phyloP scores from a whole-genome alignment of 1,140 invertebrate genomes.

The Patella vulgata region DNA sequence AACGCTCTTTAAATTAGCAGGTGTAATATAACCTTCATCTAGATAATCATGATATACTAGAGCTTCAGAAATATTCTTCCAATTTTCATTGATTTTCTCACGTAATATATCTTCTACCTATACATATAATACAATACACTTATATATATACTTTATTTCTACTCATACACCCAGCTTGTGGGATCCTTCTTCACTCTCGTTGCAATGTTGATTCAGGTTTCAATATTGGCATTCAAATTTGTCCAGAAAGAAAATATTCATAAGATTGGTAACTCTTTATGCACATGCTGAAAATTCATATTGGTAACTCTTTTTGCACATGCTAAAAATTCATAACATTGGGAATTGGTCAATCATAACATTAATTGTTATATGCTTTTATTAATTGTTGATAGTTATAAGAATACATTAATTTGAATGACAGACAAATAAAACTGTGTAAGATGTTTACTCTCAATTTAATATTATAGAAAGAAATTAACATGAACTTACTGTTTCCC shows the following conservation, averaged over 20 bases:
- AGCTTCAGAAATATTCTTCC: slow-evolving; percentile 54
- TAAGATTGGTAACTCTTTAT: too few species aligned
- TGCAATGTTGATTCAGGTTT: neutral
- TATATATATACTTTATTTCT: neutral
- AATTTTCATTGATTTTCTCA: slow-evolving; percentile 60
- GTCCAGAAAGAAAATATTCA: too few species aligned
- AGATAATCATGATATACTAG: slow-evolving; percentile 47
- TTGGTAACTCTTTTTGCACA: too few species aligned
- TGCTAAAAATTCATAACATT: too few species aligned
- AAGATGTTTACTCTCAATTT: too few species aligned
- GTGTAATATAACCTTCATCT: slow-evolving; percentile 44
- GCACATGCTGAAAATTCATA: too few species aligned
- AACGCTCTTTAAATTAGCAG: slow-evolving; percentile 49
- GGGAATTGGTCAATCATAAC: too few species aligned
- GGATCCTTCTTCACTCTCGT: neutral
- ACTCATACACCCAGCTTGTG: neutral
- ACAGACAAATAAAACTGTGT: neutral
- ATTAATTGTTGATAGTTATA: too few species aligned
- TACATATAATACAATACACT: slow-evolving; percentile 6
- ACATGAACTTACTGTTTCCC: slow-evolving; percentile 64
- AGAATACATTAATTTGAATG: neutral
- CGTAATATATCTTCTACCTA: slow-evolving; percentile 61
- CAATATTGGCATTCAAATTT: too few species aligned
- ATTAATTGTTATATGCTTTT: too few species aligned
- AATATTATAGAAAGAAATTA: too few species aligned